A percentile compares a stretch with the other conserved stretches of the same genome.
Evolutionary conservation across 2,888 invertebrate species (phyloP).

Genomic region (Caradrina clavipalpis): DNA sequence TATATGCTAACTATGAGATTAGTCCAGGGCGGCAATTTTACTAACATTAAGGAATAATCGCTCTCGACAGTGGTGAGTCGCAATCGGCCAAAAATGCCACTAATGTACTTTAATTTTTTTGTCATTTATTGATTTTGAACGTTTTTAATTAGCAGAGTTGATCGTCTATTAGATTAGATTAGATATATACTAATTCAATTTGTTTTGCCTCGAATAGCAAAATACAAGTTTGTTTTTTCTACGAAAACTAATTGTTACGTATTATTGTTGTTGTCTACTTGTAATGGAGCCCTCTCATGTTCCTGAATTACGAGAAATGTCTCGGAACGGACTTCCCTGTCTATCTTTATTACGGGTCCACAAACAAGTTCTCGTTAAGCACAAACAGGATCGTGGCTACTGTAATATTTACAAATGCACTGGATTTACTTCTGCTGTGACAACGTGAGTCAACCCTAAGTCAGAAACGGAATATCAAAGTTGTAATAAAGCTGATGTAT

Average conservation of each 20-base stretch:
- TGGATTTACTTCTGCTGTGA: constrained; percentile 24
- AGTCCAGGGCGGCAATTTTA: not conserved
- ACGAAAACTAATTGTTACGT: constrained; percentile 15
- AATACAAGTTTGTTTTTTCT: constrained; percentile 15
- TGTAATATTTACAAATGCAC: constrained; percentile 51
- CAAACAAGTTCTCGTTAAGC: constrained; percentile 32
- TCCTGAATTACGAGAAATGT: constrained; percentile 10
- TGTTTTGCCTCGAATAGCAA: constrained; percentile 1
- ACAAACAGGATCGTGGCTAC: constrained; percentile 30
- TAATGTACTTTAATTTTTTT: no score
- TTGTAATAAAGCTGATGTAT: constrained; percentile 53
- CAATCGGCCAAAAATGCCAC: no score
- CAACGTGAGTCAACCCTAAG: constrained; percentile 36
- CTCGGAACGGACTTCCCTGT: not conserved
- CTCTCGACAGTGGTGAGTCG: no score
- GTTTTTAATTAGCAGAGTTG: no score
- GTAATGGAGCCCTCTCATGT: constrained; percentile 19
- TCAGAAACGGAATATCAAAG: constrained; percentile 59
- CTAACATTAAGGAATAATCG: no score
- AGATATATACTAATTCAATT: constrained; percentile 16
- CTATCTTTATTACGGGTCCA: constrained; percentile 28
- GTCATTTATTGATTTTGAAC: no score
- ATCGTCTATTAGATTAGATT: not conserved
- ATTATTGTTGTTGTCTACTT: constrained; percentile 4
- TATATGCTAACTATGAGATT: not conserved